phyloP scores from a whole-genome alignment of 2,113 vertebrate species.

The Ia io region DNA sequence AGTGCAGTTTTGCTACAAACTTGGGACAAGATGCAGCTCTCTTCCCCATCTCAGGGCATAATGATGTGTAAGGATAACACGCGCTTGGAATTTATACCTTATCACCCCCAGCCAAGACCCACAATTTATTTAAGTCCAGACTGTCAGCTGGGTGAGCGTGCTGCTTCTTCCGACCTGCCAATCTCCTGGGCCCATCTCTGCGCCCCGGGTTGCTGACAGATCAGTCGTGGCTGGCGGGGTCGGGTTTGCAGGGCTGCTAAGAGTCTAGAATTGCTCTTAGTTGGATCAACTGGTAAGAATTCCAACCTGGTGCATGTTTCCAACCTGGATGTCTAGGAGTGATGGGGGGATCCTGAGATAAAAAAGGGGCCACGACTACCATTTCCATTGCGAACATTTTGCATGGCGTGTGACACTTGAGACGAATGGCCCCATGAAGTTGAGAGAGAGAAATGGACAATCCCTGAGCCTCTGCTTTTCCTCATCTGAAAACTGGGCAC shows the following conservation, averaged over 20 bases:
- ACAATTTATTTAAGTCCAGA: constrained; percentile 63
- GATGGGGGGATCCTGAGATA: not conserved
- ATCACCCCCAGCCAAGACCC: constrained; percentile 56
- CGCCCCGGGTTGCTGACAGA: not conserved
- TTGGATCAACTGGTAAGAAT: not conserved
- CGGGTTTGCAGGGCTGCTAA: not conserved
- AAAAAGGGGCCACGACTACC: not conserved
- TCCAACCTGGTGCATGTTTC: not conserved
- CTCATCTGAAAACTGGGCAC: not conserved
- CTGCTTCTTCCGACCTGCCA: constrained; percentile 8
- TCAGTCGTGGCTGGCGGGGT: not conserved
- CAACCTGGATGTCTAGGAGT: not conserved
- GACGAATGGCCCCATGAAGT: not conserved
- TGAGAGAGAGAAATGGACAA: not conserved
- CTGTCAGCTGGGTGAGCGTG: constrained; percentile 30
- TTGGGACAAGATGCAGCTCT: not conserved
- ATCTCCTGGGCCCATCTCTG: not conserved
- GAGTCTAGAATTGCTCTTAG: not conserved
- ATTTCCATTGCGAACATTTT: not conserved
- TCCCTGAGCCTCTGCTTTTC: not conserved
- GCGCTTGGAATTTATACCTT: constrained; percentile 36
- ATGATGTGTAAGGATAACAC: constrained; percentile 54
- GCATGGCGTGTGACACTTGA: accelerated
- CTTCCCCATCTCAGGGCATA: not conserved
- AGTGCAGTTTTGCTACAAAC: constrained; percentile 19